phyloP scores from a whole-genome alignment of 2,888 invertebrate genomes.

The Leucoma salicis region DNA sequence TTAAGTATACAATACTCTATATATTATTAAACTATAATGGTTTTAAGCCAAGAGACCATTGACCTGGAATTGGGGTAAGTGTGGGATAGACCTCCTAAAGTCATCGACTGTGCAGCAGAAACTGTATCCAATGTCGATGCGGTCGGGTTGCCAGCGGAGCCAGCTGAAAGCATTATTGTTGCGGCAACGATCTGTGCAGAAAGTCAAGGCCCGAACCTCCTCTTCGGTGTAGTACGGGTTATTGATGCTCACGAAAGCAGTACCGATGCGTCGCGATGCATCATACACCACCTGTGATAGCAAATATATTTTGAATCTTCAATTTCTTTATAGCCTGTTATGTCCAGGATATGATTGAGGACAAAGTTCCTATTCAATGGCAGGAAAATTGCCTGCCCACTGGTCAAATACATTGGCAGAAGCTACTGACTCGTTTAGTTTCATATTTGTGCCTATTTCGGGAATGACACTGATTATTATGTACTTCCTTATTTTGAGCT shows the following conservation, averaged over 20 bases:
- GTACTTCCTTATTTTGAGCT: too few relatives aligned
- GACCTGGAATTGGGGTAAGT: conserved; percentile 78
- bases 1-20: background rate
- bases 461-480: too few relatives aligned
- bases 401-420: too few relatives aligned
- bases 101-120: conserved; percentile 84
- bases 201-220: conserved; percentile 61
- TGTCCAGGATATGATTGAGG: too few relatives aligned
- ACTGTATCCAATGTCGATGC: conserved; percentile 79
- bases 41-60: conserved; percentile 55
- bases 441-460: too few relatives aligned
- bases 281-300: conserved; percentile 83
- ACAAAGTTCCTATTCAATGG: too few relatives aligned
- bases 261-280: conserved; percentile 66
- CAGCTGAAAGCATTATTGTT: conserved; percentile 82
- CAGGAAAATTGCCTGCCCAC: too few relatives aligned
- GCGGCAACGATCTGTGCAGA: conserved; percentile 78
- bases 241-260: conserved; percentile 84
- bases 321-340: too few relatives aligned
- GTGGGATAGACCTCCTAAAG: conserved; percentile 74
- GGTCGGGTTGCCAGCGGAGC: conserved; percentile 80
- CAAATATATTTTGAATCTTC: too few relatives aligned
- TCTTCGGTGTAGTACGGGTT: conserved; percentile 79
- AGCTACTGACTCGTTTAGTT: too few relatives aligned
- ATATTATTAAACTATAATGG: too few relatives aligned